Evolutionary conservation across 2,797 vertebrate species (phyloP), one percentile per base, ranked within the genome.

Genomic region (Spheniscus humboldti): DNA sequence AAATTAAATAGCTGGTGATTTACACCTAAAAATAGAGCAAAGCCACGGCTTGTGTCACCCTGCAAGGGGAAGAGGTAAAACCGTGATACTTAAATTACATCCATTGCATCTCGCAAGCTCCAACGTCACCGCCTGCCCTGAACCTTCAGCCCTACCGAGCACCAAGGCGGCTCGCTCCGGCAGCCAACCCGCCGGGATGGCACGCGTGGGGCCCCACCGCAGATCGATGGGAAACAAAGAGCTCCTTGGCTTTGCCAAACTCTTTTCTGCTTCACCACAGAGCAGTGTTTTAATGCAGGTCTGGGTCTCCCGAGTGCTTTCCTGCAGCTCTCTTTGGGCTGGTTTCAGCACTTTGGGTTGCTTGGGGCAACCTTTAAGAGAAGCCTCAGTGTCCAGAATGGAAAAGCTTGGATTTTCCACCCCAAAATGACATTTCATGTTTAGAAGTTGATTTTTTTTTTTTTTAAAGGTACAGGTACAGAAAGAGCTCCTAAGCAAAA

Each of bases 1-100:
- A 76, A 96, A 95, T 95, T 92, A 88, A 96, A 88, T 2, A 90
- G 87, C 92, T 86, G 91, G 24, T 78, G 95, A 71, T 91, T 88
- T 86, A 68, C 69, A 68, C 66, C 91, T 92, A 94, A 94, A 94
- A 90, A 91, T 72, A 96, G 90, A 94, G 84, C 1, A 2, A 72
- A 68, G 94, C 73, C 88, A 52, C 0, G 0, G 79, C 88, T 83
- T 1, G 1, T 56, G 67, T 73, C 93, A 80, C 59, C 78, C 92
- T 41, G 69, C 79, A 30, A 85, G 73, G 74, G 86, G 88, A 86
- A 80, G 68, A 23, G 87, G 82, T 39, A 88, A 88, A 92, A 16
- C 41, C 47, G 17, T 1, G 11, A 28, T 6, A 5, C 94, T 94
- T 59, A n/a, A 91, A 94, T 92, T 63, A 86, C 94, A 86, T 3